phyloP scores from a whole-genome alignment of 2,797 vertebrate genomes.

The Aulostomus chinensis region DNA sequence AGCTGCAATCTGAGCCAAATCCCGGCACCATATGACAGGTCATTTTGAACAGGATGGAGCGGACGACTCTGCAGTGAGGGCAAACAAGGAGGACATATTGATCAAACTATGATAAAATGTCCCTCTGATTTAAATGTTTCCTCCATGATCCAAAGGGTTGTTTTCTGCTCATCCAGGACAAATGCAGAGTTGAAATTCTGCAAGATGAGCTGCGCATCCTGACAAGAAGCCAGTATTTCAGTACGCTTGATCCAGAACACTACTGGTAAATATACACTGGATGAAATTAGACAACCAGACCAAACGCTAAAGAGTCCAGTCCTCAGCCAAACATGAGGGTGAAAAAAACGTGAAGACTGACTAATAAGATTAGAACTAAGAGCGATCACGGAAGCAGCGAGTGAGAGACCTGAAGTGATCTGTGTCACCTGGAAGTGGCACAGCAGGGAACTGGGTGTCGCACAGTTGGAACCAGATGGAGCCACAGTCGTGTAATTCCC shows the following conservation, averaged over 20 bases:
- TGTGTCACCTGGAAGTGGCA: conserved; percentile 46
- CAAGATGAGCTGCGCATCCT: no score
- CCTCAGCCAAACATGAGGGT: conserved; percentile 26
- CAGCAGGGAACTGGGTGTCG: conserved; percentile 38
- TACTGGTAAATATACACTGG: no score
- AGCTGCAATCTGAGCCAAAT: conserved; percentile 36
- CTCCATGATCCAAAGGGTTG: no score
- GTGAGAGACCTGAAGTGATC: conserved; percentile 49
- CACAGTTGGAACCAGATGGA: conserved; percentile 39
- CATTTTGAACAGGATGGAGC: conserved; percentile 12
- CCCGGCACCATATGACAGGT: conserved; percentile 15
- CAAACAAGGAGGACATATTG: no score
- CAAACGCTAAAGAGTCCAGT: neutral
- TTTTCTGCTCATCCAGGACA: no score
- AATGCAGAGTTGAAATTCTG: no score
- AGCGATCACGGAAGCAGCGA: conserved; percentile 62
- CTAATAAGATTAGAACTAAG: conserved; percentile 68
- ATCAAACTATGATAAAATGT: no score
- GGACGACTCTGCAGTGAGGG: no score
- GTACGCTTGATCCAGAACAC: no score
- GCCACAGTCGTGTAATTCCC: conserved; percentile 30
- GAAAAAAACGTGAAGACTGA: conserved; percentile 46
- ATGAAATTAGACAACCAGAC: conserved; percentile 3
- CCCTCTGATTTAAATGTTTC: no score
- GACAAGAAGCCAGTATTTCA: no score